Base-by-base conservation (phyloP, 2,113 vertebrate species). In the Neofelis nebulosa region DNA sequence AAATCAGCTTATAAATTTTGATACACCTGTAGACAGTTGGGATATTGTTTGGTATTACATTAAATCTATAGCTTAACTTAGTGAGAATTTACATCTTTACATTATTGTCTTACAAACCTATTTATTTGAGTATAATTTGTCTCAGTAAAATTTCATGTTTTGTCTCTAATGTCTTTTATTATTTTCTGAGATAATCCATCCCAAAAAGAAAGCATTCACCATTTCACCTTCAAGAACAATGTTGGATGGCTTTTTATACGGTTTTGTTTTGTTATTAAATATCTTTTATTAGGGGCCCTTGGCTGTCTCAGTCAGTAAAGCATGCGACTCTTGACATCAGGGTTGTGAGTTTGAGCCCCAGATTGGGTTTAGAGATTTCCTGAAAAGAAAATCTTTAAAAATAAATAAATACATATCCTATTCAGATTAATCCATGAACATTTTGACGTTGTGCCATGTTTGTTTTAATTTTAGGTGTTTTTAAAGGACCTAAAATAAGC, bases 381-480 rank as follows among this genome's bases (percentile, higher is more conserved):
- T 29, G 9, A 48, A 48, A 76, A 76, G 23, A 48, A 48, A 76
- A 48, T 76, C 27, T 31, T 76, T 31, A 48, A 76, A 29, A 76
- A 48, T 76, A 76, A 41, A 25, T 14, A 74, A 48, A 48, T 89
- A 94, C 96, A 94, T 88, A 93, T 83, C 55, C 79, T 97, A 97
- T 94, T 95, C 81, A 97, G 92, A 92, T 94, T 94, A 97, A 95
- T 48, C 55, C 74, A 79, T 50, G 31, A 74, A 31, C 33, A 83
- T 94, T 95, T 95, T 96, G 79, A 95, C 25, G 63, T 96, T 88
- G 80, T 87, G 36, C 52, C 80, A 83, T 95, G 63, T 87, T 27
- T 11, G 18, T 82, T 95, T 94, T 98, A 92, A 97, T 41, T 63
- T 57, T 96, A 29, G 31, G 68, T 95, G 33, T 90, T 97, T 91